A percentile compares a stretch with the other conserved stretches of the same genome.
phyloP scores from a whole-genome alignment of 2,113 vertebrate species.

The Xiphophorus hellerii region DNA sequence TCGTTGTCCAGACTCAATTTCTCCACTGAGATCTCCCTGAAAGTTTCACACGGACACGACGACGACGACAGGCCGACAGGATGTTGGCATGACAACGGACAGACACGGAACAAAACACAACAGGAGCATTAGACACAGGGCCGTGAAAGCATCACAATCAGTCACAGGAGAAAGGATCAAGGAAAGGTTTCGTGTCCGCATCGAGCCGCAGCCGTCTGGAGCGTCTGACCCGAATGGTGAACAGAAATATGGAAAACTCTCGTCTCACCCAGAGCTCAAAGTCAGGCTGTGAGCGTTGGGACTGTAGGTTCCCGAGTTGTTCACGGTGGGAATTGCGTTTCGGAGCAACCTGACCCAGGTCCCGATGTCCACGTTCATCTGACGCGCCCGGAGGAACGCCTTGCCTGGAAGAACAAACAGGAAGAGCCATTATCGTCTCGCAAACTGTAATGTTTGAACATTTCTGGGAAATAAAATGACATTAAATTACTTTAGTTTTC shows the following conservation, averaged over 20 bases:
- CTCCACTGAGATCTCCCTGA: slow-evolving; percentile 86
- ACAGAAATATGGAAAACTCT: background rate
- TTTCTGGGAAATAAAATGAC: too few relatives aligned
- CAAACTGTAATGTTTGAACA: too few relatives aligned
- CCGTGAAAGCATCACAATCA: slow-evolving; percentile 31
- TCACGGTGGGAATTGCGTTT: slow-evolving; percentile 84
- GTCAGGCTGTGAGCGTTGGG: slow-evolving; percentile 67
- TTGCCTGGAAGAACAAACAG: slow-evolving; percentile 77
- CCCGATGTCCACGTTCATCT: slow-evolving; percentile 91
- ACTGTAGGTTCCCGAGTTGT: slow-evolving; percentile 84
- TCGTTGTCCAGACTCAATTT: slow-evolving; percentile 85
- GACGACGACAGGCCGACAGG: slow-evolving; percentile 2
- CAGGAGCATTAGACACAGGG: slow-evolving; percentile 57
- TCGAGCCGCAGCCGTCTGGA: background rate
- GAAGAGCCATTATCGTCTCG: background rate
- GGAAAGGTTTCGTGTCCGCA: slow-evolving; percentile 35
- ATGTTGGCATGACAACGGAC: slow-evolving; percentile 13
- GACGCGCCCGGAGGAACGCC: slow-evolving; percentile 85
- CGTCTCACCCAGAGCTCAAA: slow-evolving; percentile 69
- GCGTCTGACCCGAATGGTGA: too few relatives aligned
- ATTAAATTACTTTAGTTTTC: too few relatives aligned
- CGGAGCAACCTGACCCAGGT: slow-evolving; percentile 89
- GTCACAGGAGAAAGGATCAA: slow-evolving; percentile 54
- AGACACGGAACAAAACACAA: slow-evolving; percentile 40
- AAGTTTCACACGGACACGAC: slow-evolving; percentile 35